Evolutionary conservation across 2,113 vertebrate genomes (phyloP).

Genomic region (Sturnira hondurensis): DNA sequence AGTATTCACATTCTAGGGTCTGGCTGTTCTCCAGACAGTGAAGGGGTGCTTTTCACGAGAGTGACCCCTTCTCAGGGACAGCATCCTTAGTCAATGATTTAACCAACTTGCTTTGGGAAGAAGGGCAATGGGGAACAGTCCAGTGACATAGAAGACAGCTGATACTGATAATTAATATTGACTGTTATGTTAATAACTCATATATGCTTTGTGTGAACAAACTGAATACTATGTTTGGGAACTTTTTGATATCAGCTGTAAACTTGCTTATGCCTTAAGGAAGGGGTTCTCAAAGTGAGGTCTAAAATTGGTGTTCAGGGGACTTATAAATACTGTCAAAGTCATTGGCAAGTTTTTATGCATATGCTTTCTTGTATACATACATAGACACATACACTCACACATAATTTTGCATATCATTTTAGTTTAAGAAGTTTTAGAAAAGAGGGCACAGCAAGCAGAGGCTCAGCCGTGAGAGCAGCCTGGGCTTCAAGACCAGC

Average conservation of each 20-base stretch:
- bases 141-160: neutral
- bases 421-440: neutral
- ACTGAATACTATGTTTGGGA: neutral
- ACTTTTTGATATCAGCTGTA: neutral
- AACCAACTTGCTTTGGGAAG: neutral
- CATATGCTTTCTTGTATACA: neutral
- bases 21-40: slow-evolving; percentile 25
- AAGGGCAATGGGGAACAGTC: neutral
- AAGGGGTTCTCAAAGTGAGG: neutral
- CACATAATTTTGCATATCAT: neutral
- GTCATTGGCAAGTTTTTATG: neutral
- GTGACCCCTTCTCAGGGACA: slow-evolving; percentile 15
- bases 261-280: neutral
- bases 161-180: neutral
- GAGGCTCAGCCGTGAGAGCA: neutral
- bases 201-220: neutral
- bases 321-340: neutral
- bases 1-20: slow-evolving; percentile 34
- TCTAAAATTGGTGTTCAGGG: neutral
- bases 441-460: neutral
- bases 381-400: neutral
- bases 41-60: slow-evolving; percentile 24
- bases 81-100: neutral
- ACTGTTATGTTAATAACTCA: neutral
- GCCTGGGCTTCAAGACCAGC: neutral